Base-by-base conservation (phyloP, 2,888 invertebrate species). In the Hyppa rectilinea region DNA sequence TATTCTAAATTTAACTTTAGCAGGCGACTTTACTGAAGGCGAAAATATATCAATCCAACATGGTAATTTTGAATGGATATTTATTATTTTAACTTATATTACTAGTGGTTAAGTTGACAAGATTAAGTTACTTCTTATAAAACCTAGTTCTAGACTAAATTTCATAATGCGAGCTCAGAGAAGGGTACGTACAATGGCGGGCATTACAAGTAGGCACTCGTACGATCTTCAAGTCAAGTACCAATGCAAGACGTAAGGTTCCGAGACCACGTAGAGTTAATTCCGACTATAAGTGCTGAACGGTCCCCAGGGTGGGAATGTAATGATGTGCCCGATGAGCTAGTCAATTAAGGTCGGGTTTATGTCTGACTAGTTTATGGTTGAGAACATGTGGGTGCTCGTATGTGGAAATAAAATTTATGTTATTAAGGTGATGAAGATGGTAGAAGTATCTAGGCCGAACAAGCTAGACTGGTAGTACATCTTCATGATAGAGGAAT, bases 211-310 rank as follows among this genome's bases (percentile, higher is more conserved):
- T 50, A 45, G 26, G 14, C 26, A 23, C 31, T 74, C 34, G 23
- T 52, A 38, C 7, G 38, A 58, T 58, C 40, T 47, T 75, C 43
- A 26, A 50, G 38, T 38, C 12, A 20, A 74, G 53, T 63, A 36
- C 31, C 4, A 26, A 14, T 62, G 70, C 55, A 10, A 45, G 68
- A 45, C 20, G 34, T 31, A 38, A 49, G n/a, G 47, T 23, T 43
- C n/a, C n/a, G 14, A 43, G 23, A 49, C 20, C 67, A 43, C 75
- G 47, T 75, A 43, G 23, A 75, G 29, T 67, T 75, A 67, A 72
- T 75, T 72, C 49, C 49, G 17, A 17, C 29, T n/a, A 50, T 66
- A 56, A 76, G 23, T 34, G 40, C 4, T 47, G 29, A 75, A 49
- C 36, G 40, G 40, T 36, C 75, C 67, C 55, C n/a, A 2, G 67